These are phyloP conservation scores for Nautilus pompilius DNA, from an alignment of 1,140 invertebrate species.

Conservation along the genomic window DNA sequence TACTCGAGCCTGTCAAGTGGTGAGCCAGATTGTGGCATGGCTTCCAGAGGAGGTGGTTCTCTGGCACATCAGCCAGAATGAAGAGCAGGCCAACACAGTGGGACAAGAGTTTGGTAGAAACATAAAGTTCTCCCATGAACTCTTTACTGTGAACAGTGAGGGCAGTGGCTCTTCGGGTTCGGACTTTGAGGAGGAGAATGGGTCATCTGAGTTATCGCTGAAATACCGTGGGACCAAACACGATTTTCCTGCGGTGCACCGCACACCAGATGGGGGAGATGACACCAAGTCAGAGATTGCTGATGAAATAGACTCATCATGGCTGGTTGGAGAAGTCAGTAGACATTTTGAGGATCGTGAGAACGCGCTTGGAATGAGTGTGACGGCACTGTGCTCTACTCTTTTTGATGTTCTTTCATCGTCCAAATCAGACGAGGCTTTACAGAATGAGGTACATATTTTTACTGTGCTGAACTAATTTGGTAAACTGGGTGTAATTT, in stretches of 20 bases:
- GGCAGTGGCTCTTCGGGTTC: slow-evolving; percentile 27
- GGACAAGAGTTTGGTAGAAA: slow-evolving; percentile 43
- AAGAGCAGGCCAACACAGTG: slow-evolving; percentile 13
- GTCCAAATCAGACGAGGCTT: slow-evolving; percentile 62
- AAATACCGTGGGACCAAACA: slow-evolving; percentile 29
- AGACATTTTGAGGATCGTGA: slow-evolving; percentile 29
- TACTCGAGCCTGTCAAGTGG: slow-evolving; percentile 41
- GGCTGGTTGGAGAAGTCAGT: slow-evolving; percentile 35
- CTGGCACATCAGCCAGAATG: neutral
- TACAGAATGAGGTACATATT: slow-evolving; percentile 70
- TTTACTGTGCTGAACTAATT: no score
- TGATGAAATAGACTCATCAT: slow-evolving; percentile 4
- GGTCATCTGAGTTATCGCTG: slow-evolving; percentile 56
- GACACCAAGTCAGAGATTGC: neutral
- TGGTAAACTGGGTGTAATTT: no score
- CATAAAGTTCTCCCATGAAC: slow-evolving; percentile 36
- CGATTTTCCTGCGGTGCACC: neutral
- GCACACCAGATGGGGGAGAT: slow-evolving; percentile 1
- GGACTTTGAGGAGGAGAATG: slow-evolving; percentile 36
- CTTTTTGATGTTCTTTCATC: slow-evolving; percentile 50
- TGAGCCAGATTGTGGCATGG: slow-evolving; percentile 41
- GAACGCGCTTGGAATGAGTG: slow-evolving; percentile 26
- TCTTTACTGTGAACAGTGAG: neutral
- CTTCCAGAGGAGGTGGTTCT: slow-evolving; percentile 30
- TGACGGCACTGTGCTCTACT: slow-evolving; percentile 37